Conservation (phyloP, 1,140 invertebrate species). For the Anthonomus grandis region DNA sequence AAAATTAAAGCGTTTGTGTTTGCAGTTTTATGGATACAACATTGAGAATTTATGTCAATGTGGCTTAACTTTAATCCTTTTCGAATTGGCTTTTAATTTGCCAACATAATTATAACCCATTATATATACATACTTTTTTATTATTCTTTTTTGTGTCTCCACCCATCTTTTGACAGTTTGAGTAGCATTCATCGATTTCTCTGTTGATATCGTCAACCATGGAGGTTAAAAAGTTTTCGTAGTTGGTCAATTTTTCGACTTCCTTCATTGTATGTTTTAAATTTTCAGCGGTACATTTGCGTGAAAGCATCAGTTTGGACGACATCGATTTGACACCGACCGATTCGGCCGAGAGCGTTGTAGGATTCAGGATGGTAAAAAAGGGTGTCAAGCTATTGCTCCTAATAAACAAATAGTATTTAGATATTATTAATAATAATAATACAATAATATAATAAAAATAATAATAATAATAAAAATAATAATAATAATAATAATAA, state of each 20-base stretch:
- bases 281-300: conserved; percentile 9
- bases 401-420: too few species aligned
- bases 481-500: too few species aligned
- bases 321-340: conserved; percentile 1
- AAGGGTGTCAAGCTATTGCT: conserved; percentile 4
- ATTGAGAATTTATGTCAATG: too few species aligned
- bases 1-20: too few species aligned
- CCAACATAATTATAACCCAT: not conserved
- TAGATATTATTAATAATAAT: not conserved
- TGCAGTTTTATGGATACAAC: too few species aligned
- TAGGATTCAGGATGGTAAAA: conserved; percentile 10
- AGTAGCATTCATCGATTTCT: conserved; percentile 8
- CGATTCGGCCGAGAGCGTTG: conserved; percentile 1
- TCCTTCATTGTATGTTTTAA: conserved; percentile 17
- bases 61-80: too few species aligned
- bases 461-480: too few species aligned
- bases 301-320: not conserved
- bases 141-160: too few species aligned
- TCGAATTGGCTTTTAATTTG: too few species aligned
- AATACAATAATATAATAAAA: not conserved
- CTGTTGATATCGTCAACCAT: conserved; percentile 16
- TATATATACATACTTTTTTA: not conserved
- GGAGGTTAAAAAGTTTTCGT: conserved; percentile 7
- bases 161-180: not conserved
- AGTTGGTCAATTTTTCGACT: conserved; percentile 15